These are phyloP conservation scores for Galaxias olidus DNA, from an alignment of 2,797 vertebrate genomes.

Conservation along the genomic window DNA sequence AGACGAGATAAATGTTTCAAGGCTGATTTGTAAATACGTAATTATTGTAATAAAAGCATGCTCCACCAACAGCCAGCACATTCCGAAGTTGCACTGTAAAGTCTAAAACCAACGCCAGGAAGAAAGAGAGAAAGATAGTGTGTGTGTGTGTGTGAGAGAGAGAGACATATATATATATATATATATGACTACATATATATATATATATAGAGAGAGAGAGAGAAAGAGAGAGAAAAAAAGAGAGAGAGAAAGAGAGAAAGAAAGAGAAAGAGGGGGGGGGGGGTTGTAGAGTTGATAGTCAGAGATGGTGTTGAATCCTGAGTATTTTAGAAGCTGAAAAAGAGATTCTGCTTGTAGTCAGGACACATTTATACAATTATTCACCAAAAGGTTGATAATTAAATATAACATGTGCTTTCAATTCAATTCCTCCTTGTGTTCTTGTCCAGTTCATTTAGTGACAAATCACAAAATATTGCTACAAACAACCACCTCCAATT, in stretches of 20 bases:
- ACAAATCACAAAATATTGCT: too few relatives aligned
- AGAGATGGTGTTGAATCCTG: too few relatives aligned
- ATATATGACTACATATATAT: not conserved
- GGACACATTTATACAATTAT: too few relatives aligned
- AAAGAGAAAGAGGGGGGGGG: not conserved
- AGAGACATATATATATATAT: not conserved
- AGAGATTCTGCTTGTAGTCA: too few relatives aligned
- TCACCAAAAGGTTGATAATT: too few relatives aligned
- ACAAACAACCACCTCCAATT: too few relatives aligned
- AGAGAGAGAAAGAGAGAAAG: not conserved
- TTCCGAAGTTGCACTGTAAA: constrained; percentile 50
- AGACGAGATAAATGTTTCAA: constrained; percentile 58
- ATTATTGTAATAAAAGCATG: constrained; percentile 68
- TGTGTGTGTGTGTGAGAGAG: constrained; percentile 12
- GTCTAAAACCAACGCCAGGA: constrained; percentile 41
- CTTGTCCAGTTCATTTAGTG: too few relatives aligned
- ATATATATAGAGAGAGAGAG: not conserved
- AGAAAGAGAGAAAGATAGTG: not conserved
- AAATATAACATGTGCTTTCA: too few relatives aligned
- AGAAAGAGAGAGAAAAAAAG: not conserved
- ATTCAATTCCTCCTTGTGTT: too few relatives aligned
- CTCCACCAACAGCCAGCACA: constrained; percentile 55
- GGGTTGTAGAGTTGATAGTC: too few relatives aligned
- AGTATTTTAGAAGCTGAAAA: too few relatives aligned
- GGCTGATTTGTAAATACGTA: constrained; percentile 54